Evolutionary conservation across 2,113 vertebrate genomes (phyloP).

Genomic region (Pelodiscus sinensis): DNA sequence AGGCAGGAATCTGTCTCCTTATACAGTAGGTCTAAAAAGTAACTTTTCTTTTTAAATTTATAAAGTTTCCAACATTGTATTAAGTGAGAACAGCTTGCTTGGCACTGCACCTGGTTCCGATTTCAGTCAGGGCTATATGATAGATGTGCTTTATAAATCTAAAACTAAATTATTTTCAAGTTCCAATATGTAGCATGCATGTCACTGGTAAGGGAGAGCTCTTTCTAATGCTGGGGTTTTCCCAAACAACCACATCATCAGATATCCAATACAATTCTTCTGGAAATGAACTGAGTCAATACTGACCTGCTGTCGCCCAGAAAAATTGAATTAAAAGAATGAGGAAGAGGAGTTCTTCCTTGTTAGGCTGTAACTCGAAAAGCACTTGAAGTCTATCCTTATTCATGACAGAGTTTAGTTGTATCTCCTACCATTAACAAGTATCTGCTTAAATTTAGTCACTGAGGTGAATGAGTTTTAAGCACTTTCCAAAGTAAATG

Average conservation of each 20-base stretch:
- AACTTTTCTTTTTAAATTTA: background rate
- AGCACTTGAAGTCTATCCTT: background rate
- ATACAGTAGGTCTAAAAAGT: background rate
- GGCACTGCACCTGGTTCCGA: background rate
- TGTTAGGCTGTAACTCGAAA: background rate
- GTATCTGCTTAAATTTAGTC: background rate
- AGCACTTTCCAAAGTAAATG: background rate
- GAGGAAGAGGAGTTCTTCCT: background rate
- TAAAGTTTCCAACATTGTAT: background rate
- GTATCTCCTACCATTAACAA: background rate
- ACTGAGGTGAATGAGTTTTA: background rate
- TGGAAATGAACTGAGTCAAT: background rate
- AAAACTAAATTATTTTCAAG: background rate
- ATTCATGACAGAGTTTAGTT: background rate
- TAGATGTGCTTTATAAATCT: background rate
- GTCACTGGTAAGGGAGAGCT: accelerated
- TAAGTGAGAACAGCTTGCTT: background rate
- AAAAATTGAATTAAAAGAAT: background rate
- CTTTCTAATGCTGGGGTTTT: background rate
- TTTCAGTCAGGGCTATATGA: background rate
- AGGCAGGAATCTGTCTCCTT: background rate
- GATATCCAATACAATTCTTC: background rate
- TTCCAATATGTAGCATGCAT: background rate
- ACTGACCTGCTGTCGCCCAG: background rate
- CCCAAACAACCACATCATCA: background rate